Evolutionary conservation across 2,888 invertebrate genomes (phyloP).

Genomic region (Eustalomyia histrio): DNA sequence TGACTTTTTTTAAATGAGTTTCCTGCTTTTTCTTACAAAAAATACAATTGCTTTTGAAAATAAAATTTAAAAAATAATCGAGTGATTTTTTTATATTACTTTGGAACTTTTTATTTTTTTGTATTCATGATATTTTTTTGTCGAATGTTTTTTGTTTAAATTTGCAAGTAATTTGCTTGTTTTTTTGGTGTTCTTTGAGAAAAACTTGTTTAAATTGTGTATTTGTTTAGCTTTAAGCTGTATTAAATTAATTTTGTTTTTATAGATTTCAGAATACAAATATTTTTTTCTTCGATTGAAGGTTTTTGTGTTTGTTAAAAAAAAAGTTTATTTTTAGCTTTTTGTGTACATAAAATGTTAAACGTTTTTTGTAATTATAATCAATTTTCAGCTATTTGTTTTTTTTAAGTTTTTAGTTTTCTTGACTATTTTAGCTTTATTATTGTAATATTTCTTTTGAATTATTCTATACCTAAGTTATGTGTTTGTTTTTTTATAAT

Average conservation of each 20-base stretch:
- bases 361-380: constrained; percentile 20
- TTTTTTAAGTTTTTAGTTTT: not conserved
- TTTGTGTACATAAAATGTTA: not conserved
- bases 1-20: constrained; percentile 29
- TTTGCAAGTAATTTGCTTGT: constrained; percentile 30
- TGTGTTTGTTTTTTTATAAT: constrained; percentile 5
- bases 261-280: not conserved
- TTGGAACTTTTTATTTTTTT: constrained; percentile 16
- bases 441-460: constrained; percentile 9
- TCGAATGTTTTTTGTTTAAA: constrained; percentile 6
- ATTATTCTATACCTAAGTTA: not conserved
- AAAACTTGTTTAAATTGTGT: constrained; percentile 52
- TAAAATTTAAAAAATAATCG: constrained; percentile 5
- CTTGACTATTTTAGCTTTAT: not conserved
- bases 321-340: not conserved
- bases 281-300: constrained; percentile 7
- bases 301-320: constrained; percentile 2
- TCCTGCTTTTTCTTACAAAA: constrained; percentile 48
- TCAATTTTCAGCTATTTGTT: constrained; percentile 10
- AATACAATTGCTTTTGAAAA: constrained; percentile 49
- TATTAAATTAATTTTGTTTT: not conserved
- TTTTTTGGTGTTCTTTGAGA: constrained; percentile 31
- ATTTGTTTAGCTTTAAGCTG: constrained; percentile 10
- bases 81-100: constrained; percentile 12
- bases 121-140: not conserved